phyloP scores from a whole-genome alignment of 2,888 invertebrate species.

The Melolontha melolontha region DNA sequence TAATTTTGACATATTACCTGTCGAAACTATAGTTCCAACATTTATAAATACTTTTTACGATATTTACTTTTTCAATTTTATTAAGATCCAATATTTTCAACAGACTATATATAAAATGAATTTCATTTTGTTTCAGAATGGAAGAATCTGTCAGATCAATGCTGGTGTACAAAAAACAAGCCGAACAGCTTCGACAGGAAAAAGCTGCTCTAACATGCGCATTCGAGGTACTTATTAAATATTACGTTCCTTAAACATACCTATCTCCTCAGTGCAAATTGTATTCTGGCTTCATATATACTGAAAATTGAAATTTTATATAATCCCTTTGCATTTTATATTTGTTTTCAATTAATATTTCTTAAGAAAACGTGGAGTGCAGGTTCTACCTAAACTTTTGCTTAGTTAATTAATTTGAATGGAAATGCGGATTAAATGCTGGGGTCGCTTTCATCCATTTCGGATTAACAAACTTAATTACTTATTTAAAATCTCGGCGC shows the following conservation, averaged over 20 bases:
- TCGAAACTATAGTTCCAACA: no score
- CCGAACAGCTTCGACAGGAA: slow-evolving; percentile 81
- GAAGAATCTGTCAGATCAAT: slow-evolving; percentile 81
- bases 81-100: no score
- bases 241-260: not conserved
- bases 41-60: no score
- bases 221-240: slow-evolving; percentile 72
- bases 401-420: slow-evolving; percentile 50
- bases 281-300: not conserved
- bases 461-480: slow-evolving; percentile 51
- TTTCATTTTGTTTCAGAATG: slow-evolving; percentile 72
- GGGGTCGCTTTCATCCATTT: slow-evolving; percentile 49
- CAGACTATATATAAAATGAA: not conserved
- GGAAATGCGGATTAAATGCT: slow-evolving; percentile 48
- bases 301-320: slow-evolving; percentile 9
- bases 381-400: slow-evolving; percentile 29
- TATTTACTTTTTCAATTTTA: no score
- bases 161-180: slow-evolving; percentile 80
- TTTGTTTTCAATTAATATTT: slow-evolving; percentile 36
- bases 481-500: slow-evolving; percentile 49
- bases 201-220: slow-evolving; percentile 78
- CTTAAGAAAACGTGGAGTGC: slow-evolving; percentile 8
- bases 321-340: slow-evolving; percentile 3
- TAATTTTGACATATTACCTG: no score
- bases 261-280: not conserved